These are phyloP conservation scores for Clarias macrocephalus DNA, from an alignment of 2,113 vertebrate genomes.

Conservation along the genomic window DNA sequence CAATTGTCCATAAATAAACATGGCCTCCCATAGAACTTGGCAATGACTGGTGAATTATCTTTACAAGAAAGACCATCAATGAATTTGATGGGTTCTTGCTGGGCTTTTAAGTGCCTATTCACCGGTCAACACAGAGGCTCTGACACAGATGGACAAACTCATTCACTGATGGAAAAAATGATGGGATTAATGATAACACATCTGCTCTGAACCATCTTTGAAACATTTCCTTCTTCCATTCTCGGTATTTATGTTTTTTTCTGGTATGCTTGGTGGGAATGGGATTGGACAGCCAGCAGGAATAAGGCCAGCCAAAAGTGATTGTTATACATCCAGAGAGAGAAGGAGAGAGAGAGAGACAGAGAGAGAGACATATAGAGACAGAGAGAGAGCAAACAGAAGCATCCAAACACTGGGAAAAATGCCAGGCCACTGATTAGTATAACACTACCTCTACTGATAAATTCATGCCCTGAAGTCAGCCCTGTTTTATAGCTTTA, in stretches of 20 bases:
- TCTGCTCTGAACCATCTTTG: constrained; percentile 29
- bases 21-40: constrained; percentile 56
- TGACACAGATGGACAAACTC: constrained; percentile 8
- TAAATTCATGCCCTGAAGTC: constrained; percentile 39
- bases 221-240: constrained; percentile 37
- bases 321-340: constrained; percentile 63
- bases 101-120: constrained; percentile 57
- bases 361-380: constrained; percentile 42
- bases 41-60: constrained; percentile 66
- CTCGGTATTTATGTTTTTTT: constrained; percentile 65
- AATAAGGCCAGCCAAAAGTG: constrained; percentile 49
- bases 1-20: constrained; percentile 73
- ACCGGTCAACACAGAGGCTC: constrained; percentile 13
- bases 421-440: constrained; percentile 51
- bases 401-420: constrained; percentile 63
- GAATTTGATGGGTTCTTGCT: constrained; percentile 58
- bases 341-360: constrained; percentile 28
- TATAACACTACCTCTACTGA: constrained; percentile 54
- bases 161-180: constrained; percentile 41
- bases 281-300: constrained; percentile 63
- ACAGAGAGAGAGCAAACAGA: constrained; percentile 25
- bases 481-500: constrained; percentile 62
- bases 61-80: constrained; percentile 61
- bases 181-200: constrained; percentile 51
- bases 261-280: constrained; percentile 68